A percentile compares a stretch with the other conserved stretches of the same genome.
Conservation (phyloP, 2,888 invertebrate genomes). For the Lasioglossum figueresi region DNA sequence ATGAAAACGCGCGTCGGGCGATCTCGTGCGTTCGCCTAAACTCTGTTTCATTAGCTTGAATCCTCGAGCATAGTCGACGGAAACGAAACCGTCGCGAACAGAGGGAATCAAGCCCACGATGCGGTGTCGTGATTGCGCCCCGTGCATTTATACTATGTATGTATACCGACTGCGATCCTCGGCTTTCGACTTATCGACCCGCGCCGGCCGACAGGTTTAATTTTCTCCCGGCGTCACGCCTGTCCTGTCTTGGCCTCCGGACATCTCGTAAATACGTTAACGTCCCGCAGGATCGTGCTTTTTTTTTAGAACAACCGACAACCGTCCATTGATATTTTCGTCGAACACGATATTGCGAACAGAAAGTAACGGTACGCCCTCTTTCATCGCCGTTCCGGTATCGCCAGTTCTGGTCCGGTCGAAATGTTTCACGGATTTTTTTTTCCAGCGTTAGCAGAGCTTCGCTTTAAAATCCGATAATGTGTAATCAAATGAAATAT, state of each 20-base stretch:
- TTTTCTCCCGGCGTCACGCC: conserved; percentile 41
- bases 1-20: conserved; percentile 11
- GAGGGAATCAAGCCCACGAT: conserved; percentile 11
- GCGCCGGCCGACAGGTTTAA: conserved; percentile 31
- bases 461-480: not conserved
- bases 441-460: not conserved
- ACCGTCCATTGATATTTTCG: conserved; percentile 32
- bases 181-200: conserved; percentile 52
- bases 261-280: conserved; percentile 41
- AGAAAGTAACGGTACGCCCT: not conserved
- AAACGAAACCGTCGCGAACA: conserved; percentile 3
- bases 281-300: conserved; percentile 13
- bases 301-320: conserved; percentile 13
- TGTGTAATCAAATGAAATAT: not conserved
- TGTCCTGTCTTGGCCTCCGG: conserved; percentile 40
- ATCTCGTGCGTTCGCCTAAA: conserved; percentile 24
- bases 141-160: conserved; percentile 17
- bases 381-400: not conserved
- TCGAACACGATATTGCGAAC: not conserved
- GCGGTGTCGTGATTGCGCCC: conserved; percentile 38
- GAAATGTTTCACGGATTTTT: not conserved
- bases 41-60: not conserved
- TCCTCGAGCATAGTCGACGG: not conserved
- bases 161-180: not conserved
- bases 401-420: not conserved